Base-by-base conservation (phyloP, 2,797 vertebrate genomes). In the Uromys caudimaculatus region DNA sequence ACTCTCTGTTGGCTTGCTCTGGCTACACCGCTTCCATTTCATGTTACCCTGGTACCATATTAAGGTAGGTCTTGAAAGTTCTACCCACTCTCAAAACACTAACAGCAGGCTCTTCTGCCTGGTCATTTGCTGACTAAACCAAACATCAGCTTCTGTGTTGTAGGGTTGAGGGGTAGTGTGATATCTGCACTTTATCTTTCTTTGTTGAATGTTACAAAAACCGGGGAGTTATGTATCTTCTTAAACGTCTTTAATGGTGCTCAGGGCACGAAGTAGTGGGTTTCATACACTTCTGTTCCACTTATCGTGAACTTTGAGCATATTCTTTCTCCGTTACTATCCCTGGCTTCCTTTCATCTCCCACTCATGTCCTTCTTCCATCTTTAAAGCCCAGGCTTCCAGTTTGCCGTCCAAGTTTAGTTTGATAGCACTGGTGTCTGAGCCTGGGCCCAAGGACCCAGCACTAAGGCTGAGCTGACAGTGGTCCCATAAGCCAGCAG, bases 321-420 rank as follows among this genome's bases (percentile, higher is more conserved):
- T 7, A 29, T 10, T 69, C 64, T 8, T 13, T 54, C 84, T n/a
- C 85, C 24, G 14, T 29, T 71, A 54, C 67, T 47, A 69, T 5
- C 84, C 64, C 84, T 12, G 3, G 2, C 41, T 85, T 35, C 64
- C 13, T 38, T 69, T 35, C 47, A 13, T 16, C 84, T 38, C 85
- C 16, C 47, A n/a, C 47, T 50, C 4, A n/a, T 69, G 27, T 52
- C 6, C 35, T 27, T 50, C 41, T 52, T 71, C 50, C 27, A 11
- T 35, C 88, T 87, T 71, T 73, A 38, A 92, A 90, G 14, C 5
- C 6, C 21, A 89, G 27, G 90, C 78, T 96, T 92, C 69, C 32
- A n/a, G 17, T 50, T 91, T 97, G 88, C 79, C 62, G 93, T 54
- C 19, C 54, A 94, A 95, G 81, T 60, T 0, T 52, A n/a, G 17